Percentiles rank a stretch among this genome's conserved stretches.
Conservation (phyloP, 2,888 invertebrate genomes). For the Adelphocoris suturalis region DNA sequence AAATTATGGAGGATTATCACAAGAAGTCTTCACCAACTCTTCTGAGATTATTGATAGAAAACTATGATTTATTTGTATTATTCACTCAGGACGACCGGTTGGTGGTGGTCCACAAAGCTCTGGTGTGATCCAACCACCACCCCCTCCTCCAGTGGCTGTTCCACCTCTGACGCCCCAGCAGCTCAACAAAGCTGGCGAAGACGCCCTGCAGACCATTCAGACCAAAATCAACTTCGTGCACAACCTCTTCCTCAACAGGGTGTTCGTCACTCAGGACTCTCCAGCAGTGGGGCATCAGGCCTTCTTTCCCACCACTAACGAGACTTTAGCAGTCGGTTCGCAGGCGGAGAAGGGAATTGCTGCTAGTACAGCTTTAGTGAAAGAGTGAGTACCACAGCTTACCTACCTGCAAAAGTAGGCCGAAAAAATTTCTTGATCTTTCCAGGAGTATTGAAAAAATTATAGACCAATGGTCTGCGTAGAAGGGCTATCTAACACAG, state of each 20-base stretch:
- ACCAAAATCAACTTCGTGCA: conserved; percentile 76
- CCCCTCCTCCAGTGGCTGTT: conserved; percentile 78
- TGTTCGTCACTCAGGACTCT: conserved; percentile 77
- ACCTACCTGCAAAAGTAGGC: too few species aligned
- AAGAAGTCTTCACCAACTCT: too few species aligned
- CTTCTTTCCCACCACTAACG: conserved; percentile 78
- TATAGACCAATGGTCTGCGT: too few species aligned
- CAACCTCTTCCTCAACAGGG: conserved; percentile 76
- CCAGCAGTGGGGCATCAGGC: conserved; percentile 78
- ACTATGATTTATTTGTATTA: not conserved
- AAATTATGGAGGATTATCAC: too few species aligned
- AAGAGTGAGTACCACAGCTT: conserved; percentile 77
- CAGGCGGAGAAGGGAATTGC: conserved; percentile 78
- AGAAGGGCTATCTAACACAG: too few species aligned
- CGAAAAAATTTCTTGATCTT: too few species aligned
- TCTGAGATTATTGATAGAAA: too few species aligned
- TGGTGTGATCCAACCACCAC: conserved; percentile 78
- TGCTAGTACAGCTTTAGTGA: conserved; percentile 78
- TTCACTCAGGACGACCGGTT: conserved; percentile 48
- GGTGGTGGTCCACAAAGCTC: conserved; percentile 73
- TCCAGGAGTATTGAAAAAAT: too few species aligned
- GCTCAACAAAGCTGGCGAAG: conserved; percentile 77
- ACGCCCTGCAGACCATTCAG: conserved; percentile 77
- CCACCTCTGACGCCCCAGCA: conserved; percentile 78
- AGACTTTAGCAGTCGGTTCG: conserved; percentile 78